A percentile compares a stretch with the other conserved stretches of the same genome.
Evolutionary conservation across 2,888 invertebrate species (phyloP).

Genomic region (Lasioglossum pauxillum): DNA sequence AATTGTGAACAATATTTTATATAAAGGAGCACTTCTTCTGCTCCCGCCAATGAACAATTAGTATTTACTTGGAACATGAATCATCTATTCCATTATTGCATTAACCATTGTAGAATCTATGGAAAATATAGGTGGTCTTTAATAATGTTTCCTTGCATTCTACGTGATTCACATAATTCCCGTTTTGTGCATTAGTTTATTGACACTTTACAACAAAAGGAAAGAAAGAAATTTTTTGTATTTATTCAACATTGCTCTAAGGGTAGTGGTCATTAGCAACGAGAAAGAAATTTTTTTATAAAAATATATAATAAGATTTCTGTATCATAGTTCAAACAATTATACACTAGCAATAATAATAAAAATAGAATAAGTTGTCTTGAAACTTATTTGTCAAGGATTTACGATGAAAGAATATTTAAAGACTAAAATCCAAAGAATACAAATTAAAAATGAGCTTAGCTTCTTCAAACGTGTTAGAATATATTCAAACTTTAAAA

Average conservation of each 20-base stretch:
- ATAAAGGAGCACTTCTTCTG: constrained; percentile 1
- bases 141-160: neutral
- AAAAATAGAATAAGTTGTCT: neutral
- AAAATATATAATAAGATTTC: too few species aligned
- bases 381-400: neutral
- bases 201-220: neutral
- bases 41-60: neutral
- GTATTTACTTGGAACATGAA: neutral
- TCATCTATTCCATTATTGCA: neutral
- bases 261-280: too few species aligned
- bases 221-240: neutral
- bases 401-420: neutral
- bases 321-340: too few species aligned
- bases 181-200: neutral
- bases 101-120: neutral
- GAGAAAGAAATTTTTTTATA: too few species aligned
- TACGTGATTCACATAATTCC: neutral
- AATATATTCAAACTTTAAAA: neutral
- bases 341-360: neutral
- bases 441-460: neutral
- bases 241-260: too few species aligned
- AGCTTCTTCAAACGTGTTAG: too few species aligned
- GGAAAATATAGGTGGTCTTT: neutral
- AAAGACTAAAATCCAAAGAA: neutral
- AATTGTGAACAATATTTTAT: constrained; percentile 19